Base-by-base conservation (phyloP, 2,888 invertebrate species). In the Drosophila conformis region DNA sequence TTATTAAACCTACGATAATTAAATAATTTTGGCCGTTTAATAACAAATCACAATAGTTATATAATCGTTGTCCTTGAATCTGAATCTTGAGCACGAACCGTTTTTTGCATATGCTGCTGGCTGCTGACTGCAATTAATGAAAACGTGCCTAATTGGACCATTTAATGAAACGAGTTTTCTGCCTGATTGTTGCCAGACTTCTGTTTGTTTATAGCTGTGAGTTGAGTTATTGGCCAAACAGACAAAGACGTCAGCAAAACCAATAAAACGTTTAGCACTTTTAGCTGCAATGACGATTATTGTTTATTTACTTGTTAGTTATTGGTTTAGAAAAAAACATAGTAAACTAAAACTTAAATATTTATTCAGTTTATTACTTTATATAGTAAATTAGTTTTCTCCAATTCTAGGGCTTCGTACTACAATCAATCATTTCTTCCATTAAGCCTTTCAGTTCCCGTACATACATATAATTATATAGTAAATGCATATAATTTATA, bases 31-130 rank as follows among this genome's bases (percentile, higher is more conserved):
- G 52, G 48, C 48, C 52, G 66, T 66, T 63, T 13, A 77, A 46
- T 61, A 1, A 56, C 56, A 63, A 73, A 65, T 62, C 29, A 53
- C 29, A 76, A 60, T 63, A 63, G 4, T 21, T 53, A 56, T 31
- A 42, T 49, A 42, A 68, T 69, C 38, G 67, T 53, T 25, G 77
- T 80, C 79, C 79, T 79, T 79, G 80, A 80, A 73, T 60, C 46
- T 60, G 33, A 63, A 63, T 64, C 69, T 69, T 79, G 48, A 56
- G 35, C 65, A 46, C 61, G 38, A 77, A 18, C 38, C 38, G 57
- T 68, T 78, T 33, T 75, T 75, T 60, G 53, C 71, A 63, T 71
- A 49, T 53, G 35, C 61, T 74, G 31, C 27, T 27, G 27, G 29
- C 29, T 29, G 31, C 46, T 11, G 27, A 31, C 52, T 76, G 61